Evolutionary conservation across 2,888 invertebrate species (phyloP), one percentile per base, ranked within the genome.

Genomic region (Aplocera efformata): DNA sequence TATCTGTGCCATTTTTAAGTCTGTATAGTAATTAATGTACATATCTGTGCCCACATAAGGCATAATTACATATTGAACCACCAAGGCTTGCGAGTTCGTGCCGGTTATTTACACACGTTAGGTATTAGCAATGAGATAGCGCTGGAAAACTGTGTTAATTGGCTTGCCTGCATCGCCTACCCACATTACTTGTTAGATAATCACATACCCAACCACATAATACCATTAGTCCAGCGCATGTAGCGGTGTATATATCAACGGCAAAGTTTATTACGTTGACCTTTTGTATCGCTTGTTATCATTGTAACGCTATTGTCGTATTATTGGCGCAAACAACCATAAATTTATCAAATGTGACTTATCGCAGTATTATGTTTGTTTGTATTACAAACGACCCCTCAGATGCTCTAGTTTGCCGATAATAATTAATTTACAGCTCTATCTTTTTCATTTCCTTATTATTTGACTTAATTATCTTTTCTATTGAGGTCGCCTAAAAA

Each of bases 331-430:
- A 60, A 63, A 65, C 57, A 61, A 55, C 57, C 53, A 61, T 60
- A 25, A 60, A 57, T 49, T 67, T 71, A 73, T 71, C 68, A 56
- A 59, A 56, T 61, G 36, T 55, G 53, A 63, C 69, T 62, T 74
- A 74, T 75, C 68, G 67, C 42, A 30, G 55, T 43, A 66, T 3
- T 17, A 72, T 72, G 70, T 74, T 73, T 67, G 70, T 70, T 72
- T 64, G 61, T 51, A 57, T 53, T 46, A 58, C 49, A 46, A 58
- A 46, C 64, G 60, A 67, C 60, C 67, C 56, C 56, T 58, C 54
- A 50, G 58, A 56, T 55, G 53, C 61, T 62, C 58, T 50, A 60
- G 56, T 48, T 64, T 64, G 42, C 43, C 50, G 49, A 52, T 56
- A 57, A 54, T 32, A 42, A 57, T 58, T 55, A 57, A 53, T 60